These are phyloP conservation scores for Gryon sp. DNA, from an alignment of 1,140 invertebrate species.

Conservation along the genomic window DNA sequence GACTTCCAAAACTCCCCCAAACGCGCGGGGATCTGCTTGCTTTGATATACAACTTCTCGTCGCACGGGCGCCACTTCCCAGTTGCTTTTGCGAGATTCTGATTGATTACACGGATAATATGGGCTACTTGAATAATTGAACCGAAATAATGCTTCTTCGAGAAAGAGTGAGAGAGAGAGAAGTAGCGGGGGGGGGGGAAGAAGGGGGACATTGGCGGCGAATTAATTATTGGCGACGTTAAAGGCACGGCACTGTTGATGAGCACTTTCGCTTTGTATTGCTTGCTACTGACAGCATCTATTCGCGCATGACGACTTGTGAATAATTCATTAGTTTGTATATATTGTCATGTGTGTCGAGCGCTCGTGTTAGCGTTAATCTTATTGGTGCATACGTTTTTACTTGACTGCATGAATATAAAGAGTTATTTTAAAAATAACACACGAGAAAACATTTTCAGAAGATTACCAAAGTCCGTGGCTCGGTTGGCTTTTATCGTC, in stretches of 20 bases:
- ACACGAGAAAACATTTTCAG: conserved; percentile 22
- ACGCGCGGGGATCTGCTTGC: conserved; percentile 28
- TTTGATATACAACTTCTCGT: conserved; percentile 63
- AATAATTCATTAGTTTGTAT: conserved; percentile 55
- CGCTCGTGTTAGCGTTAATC: conserved; percentile 38
- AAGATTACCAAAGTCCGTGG: conserved; percentile 13
- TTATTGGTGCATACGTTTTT: conserved; percentile 47
- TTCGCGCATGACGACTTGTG: conserved; percentile 54
- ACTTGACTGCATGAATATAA: conserved; percentile 39
- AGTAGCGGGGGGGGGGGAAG: too few relatives aligned
- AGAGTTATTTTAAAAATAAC: conserved; percentile 36
- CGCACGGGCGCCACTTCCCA: conserved; percentile 55
- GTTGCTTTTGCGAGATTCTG: conserved; percentile 64
- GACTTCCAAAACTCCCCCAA: conserved; percentile 69
- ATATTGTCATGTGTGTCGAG: conserved; percentile 47
- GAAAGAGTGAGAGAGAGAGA: too few relatives aligned
- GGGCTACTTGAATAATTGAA: conserved; percentile 72
- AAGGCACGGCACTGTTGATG: conserved; percentile 55
- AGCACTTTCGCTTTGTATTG: conserved; percentile 59
- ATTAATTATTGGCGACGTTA: conserved; percentile 64
- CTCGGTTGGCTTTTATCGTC: too few relatives aligned
- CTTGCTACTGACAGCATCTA: conserved; percentile 53
- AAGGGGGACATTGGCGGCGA: conserved; percentile 37
- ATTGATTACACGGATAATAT: conserved; percentile 73
- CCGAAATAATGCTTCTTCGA: conserved; percentile 66